Evolutionary conservation across 2,888 invertebrate species (phyloP).

Genomic region (Acleris holmiana): DNA sequence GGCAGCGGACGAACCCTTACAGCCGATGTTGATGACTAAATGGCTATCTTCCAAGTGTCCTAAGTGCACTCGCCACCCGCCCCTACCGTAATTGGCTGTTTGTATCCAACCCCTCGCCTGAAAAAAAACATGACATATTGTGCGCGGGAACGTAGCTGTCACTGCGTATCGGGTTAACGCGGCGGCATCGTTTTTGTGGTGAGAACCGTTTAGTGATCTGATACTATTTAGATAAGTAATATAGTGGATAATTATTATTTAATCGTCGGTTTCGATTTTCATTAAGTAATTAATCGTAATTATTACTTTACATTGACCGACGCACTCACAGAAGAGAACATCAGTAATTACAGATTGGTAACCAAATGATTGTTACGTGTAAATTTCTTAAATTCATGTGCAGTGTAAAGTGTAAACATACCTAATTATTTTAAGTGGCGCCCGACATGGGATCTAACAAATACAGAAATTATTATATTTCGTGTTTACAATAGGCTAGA

Average conservation of each 20-base stretch:
- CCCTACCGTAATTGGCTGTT: conserved; percentile 81
- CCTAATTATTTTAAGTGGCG: neutral
- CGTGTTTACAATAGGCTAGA: neutral
- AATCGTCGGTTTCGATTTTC: conserved; percentile 27
- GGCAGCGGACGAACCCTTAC: conserved; percentile 65
- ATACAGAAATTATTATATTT: neutral
- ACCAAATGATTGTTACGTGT: too few species aligned
- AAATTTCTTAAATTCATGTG: too few species aligned
- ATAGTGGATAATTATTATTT: conserved; percentile 40
- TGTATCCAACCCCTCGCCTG: conserved; percentile 79
- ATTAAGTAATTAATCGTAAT: neutral
- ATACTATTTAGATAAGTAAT: conserved; percentile 66
- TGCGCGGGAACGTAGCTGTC: conserved; percentile 80
- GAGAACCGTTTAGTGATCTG: conserved; percentile 66
- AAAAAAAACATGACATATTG: conserved; percentile 82
- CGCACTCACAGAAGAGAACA: too few species aligned
- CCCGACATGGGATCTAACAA: conserved; percentile 1
- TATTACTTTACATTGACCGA: too few species aligned
- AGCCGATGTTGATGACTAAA: conserved; percentile 75
- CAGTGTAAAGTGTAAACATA: too few species aligned
- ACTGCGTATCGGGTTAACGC: conserved; percentile 71
- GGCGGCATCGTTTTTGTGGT: conserved; percentile 70
- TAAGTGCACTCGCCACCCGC: conserved; percentile 72
- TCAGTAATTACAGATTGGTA: too few species aligned
- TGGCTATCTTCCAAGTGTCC: conserved; percentile 71